Base-by-base conservation (phyloP, 2,888 invertebrate species). In the Metopia argyrocephala region DNA sequence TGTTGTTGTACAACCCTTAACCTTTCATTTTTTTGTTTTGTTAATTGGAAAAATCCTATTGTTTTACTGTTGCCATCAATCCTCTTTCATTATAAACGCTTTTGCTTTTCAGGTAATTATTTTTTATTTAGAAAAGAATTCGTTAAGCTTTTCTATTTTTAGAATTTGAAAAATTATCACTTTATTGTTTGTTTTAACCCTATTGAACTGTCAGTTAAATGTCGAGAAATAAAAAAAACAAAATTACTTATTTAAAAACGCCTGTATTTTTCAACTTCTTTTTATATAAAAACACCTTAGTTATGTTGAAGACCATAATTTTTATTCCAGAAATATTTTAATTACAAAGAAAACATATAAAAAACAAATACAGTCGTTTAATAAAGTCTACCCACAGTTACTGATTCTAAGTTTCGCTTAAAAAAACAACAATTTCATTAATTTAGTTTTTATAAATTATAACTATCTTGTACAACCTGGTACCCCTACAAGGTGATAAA, bases 1-100 rank as follows among this genome's bases (percentile, higher is more conserved):
- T 38, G 50, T 15, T 25, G 52, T 65, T 66, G 21, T 57, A 31
- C 65, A 48, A 73, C 71, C 71, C 78, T 73, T 78, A 71, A 78
- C 71, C 78, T 62, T 78, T n/a, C n/a, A n/a, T n/a, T n/a, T n/a
- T n/a, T 38, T 78, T 78, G 65, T 78, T 66, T 38, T 61, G n/a
- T 65, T 78, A 61, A 71, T 78, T 66, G 61, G 66, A 73, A 68
- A 71, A 62, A 38, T 50, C n/a, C 23, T 56, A 28, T 31, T 75
- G 25, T 57, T 74, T 64, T 56, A 9, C 7, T 31, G 18, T 31
- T 57, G 28, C 31, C 28, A 31, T 31, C 0, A 28, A 12, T 38
- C 15, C 15, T 31, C 12, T 12, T 31, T 31, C 3, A 31, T 31
- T 12, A 31, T 31, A 12, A 31, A 27, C 6, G 9, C 23, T 50